Conservation (phyloP, 1,140 invertebrate species). For the Anastatus disparis region DNA sequence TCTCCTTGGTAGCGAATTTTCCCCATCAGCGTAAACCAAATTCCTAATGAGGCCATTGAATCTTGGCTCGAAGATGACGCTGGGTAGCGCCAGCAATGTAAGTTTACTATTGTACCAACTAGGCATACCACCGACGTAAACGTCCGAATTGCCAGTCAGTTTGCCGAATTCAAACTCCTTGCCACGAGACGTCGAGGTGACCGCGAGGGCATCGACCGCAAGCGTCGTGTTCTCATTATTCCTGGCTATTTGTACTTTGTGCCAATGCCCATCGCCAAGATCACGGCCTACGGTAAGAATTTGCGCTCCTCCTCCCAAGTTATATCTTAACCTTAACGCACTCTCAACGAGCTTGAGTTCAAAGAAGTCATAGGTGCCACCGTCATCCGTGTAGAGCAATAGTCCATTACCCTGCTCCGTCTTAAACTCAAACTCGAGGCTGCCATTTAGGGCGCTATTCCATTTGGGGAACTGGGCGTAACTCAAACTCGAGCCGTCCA, state of each 20-base stretch:
- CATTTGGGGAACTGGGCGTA: constrained; percentile 92
- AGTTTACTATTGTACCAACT: constrained; percentile 87
- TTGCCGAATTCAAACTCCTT: constrained; percentile 89
- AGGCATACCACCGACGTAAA: constrained; percentile 92
- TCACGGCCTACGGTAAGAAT: constrained; percentile 87
- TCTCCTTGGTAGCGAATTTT: constrained; percentile 73
- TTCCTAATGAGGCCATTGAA: constrained; percentile 87
- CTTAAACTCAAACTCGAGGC: constrained; percentile 92
- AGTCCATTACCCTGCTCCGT: constrained; percentile 90
- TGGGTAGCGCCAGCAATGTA: constrained; percentile 83
- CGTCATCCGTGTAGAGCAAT: constrained; percentile 92
- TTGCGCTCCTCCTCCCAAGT: constrained; percentile 86
- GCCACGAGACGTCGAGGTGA: constrained; percentile 79
- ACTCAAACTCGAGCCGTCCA: constrained; percentile 86
- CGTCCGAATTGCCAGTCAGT: constrained; percentile 85
- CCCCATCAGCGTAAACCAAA: constrained; percentile 84
- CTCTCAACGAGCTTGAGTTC: constrained; percentile 94
- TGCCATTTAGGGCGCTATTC: constrained; percentile 86
- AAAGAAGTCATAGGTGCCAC: constrained; percentile 94
- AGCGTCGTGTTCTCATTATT: constrained; percentile 82
- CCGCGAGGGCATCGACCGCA: constrained; percentile 81
- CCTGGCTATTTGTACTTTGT: constrained; percentile 82
- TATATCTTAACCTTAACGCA: constrained; percentile 85
- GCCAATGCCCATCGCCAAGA: constrained; percentile 90
- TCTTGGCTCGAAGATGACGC: constrained; percentile 90